phyloP scores from a whole-genome alignment of 2,888 invertebrate genomes.

The Sepioteuthis lessoniana region DNA sequence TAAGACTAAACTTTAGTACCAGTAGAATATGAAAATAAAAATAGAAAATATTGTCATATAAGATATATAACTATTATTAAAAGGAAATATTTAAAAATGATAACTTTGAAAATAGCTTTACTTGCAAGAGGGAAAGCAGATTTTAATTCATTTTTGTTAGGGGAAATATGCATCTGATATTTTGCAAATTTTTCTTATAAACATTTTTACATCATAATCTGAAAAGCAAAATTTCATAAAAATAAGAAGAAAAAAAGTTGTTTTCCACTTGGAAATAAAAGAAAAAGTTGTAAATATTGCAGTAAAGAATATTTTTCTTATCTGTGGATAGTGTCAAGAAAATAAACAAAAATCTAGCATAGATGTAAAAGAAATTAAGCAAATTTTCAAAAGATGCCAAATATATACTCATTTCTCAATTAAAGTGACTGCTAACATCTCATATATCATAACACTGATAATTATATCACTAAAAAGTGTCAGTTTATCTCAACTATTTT shows the following conservation, averaged over 20 bases:
- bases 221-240: background rate
- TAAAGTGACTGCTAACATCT: constrained; percentile 24
- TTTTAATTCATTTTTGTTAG: background rate
- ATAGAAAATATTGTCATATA: too few relatives aligned
- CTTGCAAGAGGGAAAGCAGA: background rate
- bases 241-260: background rate
- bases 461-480: background rate
- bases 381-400: background rate
- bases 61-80: too few relatives aligned
- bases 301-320: constrained; percentile 4
- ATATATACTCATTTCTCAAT: constrained; percentile 13
- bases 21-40: too few relatives aligned
- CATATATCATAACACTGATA: background rate
- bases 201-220: background rate
- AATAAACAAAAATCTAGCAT: background rate
- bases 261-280: background rate
- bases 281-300: background rate
- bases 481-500: background rate
- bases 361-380: background rate
- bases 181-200: too few relatives aligned
- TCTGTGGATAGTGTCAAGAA: background rate
- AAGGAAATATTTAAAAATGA: too few relatives aligned
- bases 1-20: too few relatives aligned
- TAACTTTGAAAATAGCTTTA: too few relatives aligned
- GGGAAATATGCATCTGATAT: background rate